Evolutionary conservation across 2,888 invertebrate genomes (phyloP).

Genomic region (Agrilus biguttatus): DNA sequence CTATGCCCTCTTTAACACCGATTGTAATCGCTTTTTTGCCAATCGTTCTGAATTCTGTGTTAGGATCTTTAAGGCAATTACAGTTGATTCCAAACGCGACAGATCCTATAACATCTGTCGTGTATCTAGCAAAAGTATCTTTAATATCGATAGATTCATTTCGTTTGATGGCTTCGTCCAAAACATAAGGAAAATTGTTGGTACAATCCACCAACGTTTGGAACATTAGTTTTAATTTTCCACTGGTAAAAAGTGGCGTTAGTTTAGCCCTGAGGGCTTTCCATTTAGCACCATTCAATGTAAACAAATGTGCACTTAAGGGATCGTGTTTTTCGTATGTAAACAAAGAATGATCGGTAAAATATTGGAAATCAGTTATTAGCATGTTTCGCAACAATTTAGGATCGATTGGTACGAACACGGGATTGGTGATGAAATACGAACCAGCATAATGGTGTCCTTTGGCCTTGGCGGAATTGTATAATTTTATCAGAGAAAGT

Average conservation of each 20-base stretch:
- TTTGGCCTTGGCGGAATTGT: too few relatives aligned
- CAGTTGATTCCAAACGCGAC: conserved; percentile 45
- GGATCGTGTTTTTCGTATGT: conserved; percentile 25
- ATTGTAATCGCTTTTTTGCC: conserved; percentile 9
- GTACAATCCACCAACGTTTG: conserved; percentile 7
- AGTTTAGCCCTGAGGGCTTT: conserved; percentile 33
- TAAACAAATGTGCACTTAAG: conserved; percentile 25
- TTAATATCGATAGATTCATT: conserved; percentile 14
- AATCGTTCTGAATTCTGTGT: conserved; percentile 31
- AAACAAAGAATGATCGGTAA: too few relatives aligned
- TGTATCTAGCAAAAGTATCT: conserved; percentile 37
- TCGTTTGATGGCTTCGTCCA: background rate
- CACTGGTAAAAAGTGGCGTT: conserved; percentile 17
- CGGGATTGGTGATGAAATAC: too few relatives aligned
- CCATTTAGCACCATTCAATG: conserved; percentile 33
- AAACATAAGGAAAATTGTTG: conserved; percentile 3
- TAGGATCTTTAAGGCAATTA: conserved; percentile 36
- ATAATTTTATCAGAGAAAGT: too few relatives aligned
- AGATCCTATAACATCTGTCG: conserved; percentile 42
- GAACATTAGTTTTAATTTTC: conserved; percentile 13
- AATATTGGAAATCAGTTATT: too few relatives aligned
- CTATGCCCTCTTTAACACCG: conserved; percentile 3
- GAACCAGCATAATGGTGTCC: too few relatives aligned
- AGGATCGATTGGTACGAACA: too few relatives aligned
- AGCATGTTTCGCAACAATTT: too few relatives aligned